Evolutionary conservation across 2,113 vertebrate genomes (phyloP), one percentile per base, ranked within the genome.

Genomic region (Todiramphus chloris): DNA sequence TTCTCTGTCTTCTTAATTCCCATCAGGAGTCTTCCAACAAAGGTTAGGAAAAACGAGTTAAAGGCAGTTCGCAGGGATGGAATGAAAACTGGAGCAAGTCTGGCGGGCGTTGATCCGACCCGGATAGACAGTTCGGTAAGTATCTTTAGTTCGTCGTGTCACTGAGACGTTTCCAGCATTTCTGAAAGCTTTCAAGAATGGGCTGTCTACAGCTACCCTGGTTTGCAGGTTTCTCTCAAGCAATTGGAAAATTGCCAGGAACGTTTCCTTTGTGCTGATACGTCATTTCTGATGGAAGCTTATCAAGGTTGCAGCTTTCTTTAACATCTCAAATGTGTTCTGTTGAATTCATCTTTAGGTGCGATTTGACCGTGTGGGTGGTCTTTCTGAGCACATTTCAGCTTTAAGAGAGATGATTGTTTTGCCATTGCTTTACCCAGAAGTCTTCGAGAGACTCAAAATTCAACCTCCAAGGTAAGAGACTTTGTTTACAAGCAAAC

Each of bases 351-450:
- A 43, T 43, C 33, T 86, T 44, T 77, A 99, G 99, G 98, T 99
- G 23, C 96, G 98, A 62, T 99, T 99, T 97, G 99, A 99, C 94
- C 98, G 98, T 24, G 97, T 99, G 24, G 99, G 99, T 81, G 99
- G 99, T 70, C 97, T 99, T 81, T 98, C 98, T 60, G 98, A 90
- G 83, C 99, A 99, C 96, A 99, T 99, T 90, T 97, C 98, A 43
- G 97, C 99, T 53, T 97, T 99, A 58, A 99, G 99, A 92, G 99
- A 99, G 87, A 99, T 99, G 99, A 98, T 99, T 16, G 95, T 99
- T 84, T 99, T 99, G 94, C 99, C 99, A 74, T 96, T 99, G 70
- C 98, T 99, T 82, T 99, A 99, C 95, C 99, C 99, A 89, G 99
- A 99, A 97, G 98, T 99, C 76, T 99, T 99, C 97, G 99, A 99